Conservation (phyloP, 2,113 vertebrate species). For the Colius striatus region DNA sequence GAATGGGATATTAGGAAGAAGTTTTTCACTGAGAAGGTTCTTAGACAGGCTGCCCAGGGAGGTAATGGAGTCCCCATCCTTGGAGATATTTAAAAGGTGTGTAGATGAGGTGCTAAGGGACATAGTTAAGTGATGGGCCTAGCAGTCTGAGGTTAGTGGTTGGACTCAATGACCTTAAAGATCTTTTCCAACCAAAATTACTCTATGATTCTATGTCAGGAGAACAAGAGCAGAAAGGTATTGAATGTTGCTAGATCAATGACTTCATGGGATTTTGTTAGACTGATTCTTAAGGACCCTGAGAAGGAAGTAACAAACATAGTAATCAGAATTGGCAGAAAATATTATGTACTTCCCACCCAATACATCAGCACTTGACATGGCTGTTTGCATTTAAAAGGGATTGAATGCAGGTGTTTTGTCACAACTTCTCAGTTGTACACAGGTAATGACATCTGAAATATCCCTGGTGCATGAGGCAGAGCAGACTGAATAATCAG, state of each 20-base stretch:
- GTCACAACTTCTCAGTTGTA: background rate
- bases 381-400: background rate
- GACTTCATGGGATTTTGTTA: background rate
- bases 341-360: background rate
- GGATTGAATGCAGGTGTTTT: background rate
- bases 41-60: too few species aligned
- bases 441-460: background rate
- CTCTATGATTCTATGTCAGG: background rate
- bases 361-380: background rate
- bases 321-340: background rate
- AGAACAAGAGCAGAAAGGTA: background rate
- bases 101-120: too few species aligned
- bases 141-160: too few species aligned
- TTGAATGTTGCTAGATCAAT: background rate
- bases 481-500: background rate
- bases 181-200: too few species aligned
- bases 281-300: background rate
- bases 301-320: background rate
- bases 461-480: background rate
- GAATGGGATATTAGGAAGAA: too few species aligned
- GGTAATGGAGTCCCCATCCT: too few species aligned
- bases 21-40: too few species aligned
- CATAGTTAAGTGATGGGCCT: too few species aligned
- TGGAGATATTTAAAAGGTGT: too few species aligned
- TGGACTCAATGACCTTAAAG: too few species aligned